Conservation (phyloP, 2,113 vertebrate genomes). For the Blennius ocellaris region DNA sequence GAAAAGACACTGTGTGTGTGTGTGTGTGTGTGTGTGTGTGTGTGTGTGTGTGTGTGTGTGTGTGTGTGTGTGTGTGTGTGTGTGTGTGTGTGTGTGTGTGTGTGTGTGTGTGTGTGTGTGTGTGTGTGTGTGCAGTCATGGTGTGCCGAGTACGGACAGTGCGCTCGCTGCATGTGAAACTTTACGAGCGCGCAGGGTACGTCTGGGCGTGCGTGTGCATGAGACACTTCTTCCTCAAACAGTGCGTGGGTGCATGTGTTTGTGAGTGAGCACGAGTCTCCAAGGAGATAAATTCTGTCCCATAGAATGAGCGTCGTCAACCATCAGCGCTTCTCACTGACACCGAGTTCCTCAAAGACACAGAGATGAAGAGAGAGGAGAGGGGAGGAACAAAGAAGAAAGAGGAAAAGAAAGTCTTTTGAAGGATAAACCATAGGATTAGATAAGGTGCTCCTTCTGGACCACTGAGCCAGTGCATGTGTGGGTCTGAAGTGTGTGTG, state of each 20-base stretch:
- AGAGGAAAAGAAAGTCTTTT: slow-evolving; percentile 77
- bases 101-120: slow-evolving; percentile 7
- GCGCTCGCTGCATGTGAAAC: slow-evolving; percentile 11
- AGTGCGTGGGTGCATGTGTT: slow-evolving; percentile 17
- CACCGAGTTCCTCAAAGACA: slow-evolving; percentile 75
- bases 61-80: background rate
- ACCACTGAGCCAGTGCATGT: slow-evolving; percentile 61
- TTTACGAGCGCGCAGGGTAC: slow-evolving; percentile 38
- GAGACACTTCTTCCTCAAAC: background rate
- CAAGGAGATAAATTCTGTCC: slow-evolving; percentile 67
- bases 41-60: slow-evolving; percentile 1
- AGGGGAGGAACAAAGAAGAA: slow-evolving; percentile 55
- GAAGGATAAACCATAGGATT: slow-evolving; percentile 84
- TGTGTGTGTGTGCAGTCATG: background rate
- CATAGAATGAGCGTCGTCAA: slow-evolving; percentile 59
- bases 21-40: slow-evolving; percentile 16
- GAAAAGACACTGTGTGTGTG: slow-evolving; percentile 23
- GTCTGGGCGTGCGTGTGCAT: slow-evolving; percentile 34
- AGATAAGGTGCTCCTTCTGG: slow-evolving; percentile 82
- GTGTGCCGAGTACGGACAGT: no score
- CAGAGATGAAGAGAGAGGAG: slow-evolving; percentile 66
- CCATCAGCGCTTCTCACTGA: slow-evolving; percentile 59
- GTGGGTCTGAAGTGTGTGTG: no score
- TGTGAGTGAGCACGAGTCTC: slow-evolving; percentile 49
- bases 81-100: slow-evolving; percentile 15